A percentile compares a stretch with the other conserved stretches of the same genome.
phyloP scores from a whole-genome alignment of 2,888 invertebrate species.

The Tridacna crocea region DNA sequence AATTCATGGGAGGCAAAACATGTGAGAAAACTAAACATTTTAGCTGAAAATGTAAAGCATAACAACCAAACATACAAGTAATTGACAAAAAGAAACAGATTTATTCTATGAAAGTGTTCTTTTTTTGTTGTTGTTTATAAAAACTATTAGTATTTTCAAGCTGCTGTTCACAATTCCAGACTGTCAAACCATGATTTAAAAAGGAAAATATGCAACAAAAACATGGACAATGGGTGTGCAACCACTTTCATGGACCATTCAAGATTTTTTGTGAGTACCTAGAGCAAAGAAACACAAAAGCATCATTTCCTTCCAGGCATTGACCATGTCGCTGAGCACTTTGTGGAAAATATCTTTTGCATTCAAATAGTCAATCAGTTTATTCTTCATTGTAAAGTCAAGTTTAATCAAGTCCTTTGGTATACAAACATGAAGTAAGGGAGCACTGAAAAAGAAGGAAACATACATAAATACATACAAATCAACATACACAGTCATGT shows the following conservation, averaged over 20 bases:
- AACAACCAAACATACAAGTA: no score
- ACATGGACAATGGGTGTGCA: conserved; percentile 26
- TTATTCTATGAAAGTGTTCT: no score
- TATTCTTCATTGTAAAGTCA: conserved; percentile 87
- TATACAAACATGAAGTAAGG: conserved; percentile 94
- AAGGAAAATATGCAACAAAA: conserved; percentile 28
- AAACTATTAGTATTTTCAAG: not conserved
- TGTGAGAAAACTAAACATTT: no score
- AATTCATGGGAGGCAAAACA: no score
- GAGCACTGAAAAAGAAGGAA: conserved; percentile 79
- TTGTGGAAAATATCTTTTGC: conserved; percentile 95
- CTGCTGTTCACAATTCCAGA: conserved; percentile 15
- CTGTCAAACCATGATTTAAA: conserved; percentile 10
- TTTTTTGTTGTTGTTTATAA: no score
- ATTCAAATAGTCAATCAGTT: conserved; percentile 92
- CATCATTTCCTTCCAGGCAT: conserved; percentile 94
- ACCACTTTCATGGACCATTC: conserved; percentile 12
- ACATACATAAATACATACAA: not conserved
- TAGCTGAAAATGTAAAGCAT: no score
- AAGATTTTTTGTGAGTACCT: conserved; percentile 86
- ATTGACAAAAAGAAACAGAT: no score
- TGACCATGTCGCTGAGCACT: conserved; percentile 93
- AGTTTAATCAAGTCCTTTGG: conserved; percentile 88
- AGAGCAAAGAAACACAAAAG: conserved; percentile 91
- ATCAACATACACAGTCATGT: no score